Evolutionary conservation across 2,888 invertebrate genomes (phyloP), one percentile per base, ranked within the genome.

Genomic region (Odiellus spinosus): DNA sequence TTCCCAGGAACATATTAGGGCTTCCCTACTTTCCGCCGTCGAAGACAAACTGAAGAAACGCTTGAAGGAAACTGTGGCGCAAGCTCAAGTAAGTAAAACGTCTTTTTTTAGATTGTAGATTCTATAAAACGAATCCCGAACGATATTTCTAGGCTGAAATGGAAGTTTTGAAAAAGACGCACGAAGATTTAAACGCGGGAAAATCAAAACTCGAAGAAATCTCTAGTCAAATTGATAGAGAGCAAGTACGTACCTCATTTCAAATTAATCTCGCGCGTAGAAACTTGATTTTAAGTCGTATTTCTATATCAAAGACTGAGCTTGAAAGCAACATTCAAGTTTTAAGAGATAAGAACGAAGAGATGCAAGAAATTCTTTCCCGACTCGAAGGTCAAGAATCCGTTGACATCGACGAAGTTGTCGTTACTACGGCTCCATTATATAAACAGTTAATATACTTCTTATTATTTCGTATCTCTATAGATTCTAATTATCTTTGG

Each of bases 401-500:
- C 26, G 78, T 88, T 57, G 84, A 87, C 69, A 85, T 93, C 38
- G 96, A 98, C 68, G 91, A 95, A 64, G 93, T 93, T 47, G 91
- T 96, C 33, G 86, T 86, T 17, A 91, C 95, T 1, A 88, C 91
- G 46, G 87, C 95, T 19, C 95, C 96, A 0, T 70, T 96, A 41
- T 93, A 93, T 63, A 86, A 85, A 69, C 95, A 95, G 82, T 85
- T 66, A 71, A 77, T 53, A 21, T 12, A 17, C 26, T 58, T 4
- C 8, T 26, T 26, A 26, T 26, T 26, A n/a, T n/a, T n/a, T n/a
- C n/a, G n/a, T n/a, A n/a, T n/a, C n/a, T n/a, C n/a, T n/a, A n/a
- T n/a, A n/a, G 5, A 20, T 20, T 50, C 12, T 26, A 45, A 38
- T 5, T 44, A 8, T 33, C 8, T 15, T n/a, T 34, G n/a, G n/a